Evolutionary conservation across 2,797 vertebrate genomes (phyloP).

Genomic region (Mycteria americana): DNA sequence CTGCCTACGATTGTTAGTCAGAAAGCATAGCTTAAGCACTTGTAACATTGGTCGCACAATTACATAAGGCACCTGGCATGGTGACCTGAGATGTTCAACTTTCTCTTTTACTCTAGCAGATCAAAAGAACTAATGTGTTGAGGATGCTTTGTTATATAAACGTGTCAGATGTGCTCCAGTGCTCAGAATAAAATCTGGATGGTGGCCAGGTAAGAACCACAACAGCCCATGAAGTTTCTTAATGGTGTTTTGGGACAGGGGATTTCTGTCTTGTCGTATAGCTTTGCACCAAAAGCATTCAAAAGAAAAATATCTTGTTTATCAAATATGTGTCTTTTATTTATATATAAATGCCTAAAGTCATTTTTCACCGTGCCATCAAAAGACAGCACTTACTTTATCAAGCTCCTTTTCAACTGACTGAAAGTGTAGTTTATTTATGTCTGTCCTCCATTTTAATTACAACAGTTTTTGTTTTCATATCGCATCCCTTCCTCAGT

Average conservation of each 20-base stretch:
- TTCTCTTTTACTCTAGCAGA: background rate
- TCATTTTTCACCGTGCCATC: background rate
- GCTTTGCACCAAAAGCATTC: background rate
- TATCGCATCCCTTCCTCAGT: background rate
- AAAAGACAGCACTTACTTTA: background rate
- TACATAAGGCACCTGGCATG: background rate
- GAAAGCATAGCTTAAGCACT: background rate
- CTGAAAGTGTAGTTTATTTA: background rate
- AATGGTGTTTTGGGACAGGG: background rate
- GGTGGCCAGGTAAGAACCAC: background rate
- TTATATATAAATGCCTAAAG: background rate
- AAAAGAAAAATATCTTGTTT: background rate
- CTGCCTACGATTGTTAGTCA: background rate
- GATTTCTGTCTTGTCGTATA: background rate
- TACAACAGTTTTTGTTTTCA: background rate
- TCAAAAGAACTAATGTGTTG: background rate
- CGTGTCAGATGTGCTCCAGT: background rate
- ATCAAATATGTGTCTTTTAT: background rate
- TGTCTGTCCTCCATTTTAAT: background rate
- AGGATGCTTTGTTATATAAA: background rate
- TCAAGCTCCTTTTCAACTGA: background rate
- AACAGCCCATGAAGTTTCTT: background rate
- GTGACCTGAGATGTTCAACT: background rate
- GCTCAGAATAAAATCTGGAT: background rate
- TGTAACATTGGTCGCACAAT: background rate